phyloP scores from a whole-genome alignment of 2,888 invertebrate species.

The Rotaria macrura region DNA sequence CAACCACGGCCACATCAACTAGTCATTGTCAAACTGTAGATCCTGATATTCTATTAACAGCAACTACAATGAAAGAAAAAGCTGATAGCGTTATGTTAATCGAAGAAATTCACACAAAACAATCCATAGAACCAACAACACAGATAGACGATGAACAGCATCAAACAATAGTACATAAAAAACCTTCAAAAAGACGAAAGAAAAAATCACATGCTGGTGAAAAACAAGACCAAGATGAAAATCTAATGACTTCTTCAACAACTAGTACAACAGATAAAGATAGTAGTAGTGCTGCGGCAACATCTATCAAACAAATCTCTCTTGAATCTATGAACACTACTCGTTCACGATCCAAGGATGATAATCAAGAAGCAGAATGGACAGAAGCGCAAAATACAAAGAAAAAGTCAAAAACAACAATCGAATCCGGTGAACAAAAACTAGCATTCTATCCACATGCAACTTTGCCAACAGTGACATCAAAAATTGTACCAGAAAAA shows the following conservation, averaged over 20 bases:
- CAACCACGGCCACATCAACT: neutral
- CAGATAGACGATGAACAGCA: neutral
- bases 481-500: neutral
- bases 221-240: neutral
- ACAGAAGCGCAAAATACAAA: neutral
- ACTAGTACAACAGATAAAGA: neutral
- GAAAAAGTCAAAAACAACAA: neutral
- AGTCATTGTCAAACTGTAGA: neutral
- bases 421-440: neutral
- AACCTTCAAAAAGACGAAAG: neutral
- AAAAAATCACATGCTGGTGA: neutral
- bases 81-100: neutral
- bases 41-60: neutral
- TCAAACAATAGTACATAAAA: neutral
- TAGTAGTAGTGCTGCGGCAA: neutral
- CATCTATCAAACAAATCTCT: neutral
- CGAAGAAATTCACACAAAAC: neutral
- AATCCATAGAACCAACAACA: neutral
- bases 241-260: neutral
- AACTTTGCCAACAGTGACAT: neutral
- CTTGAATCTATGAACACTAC: neutral
- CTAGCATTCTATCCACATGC: neutral
- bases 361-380: neutral
- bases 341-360: neutral
- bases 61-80: neutral